Conservation (phyloP, 2,113 vertebrate genomes). For the Tylochromis polylepis region DNA sequence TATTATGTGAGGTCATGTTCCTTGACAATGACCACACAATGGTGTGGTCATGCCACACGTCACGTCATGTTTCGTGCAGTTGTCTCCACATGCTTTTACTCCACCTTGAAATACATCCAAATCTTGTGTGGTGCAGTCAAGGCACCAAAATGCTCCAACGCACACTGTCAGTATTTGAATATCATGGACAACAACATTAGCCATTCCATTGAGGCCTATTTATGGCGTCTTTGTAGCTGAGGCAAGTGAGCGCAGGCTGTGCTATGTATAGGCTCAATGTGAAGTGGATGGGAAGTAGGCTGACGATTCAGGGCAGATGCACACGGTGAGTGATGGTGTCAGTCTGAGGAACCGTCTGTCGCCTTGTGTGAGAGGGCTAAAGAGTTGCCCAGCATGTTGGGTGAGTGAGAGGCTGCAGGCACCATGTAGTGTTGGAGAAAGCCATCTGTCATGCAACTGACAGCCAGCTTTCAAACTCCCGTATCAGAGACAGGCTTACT, state of each 20-base stretch:
- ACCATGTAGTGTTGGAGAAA: conserved; percentile 1
- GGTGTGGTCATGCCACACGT: conserved; percentile 31
- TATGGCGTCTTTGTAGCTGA: conserved; percentile 45
- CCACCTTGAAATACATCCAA: neutral
- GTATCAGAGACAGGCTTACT: neutral
- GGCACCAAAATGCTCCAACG: neutral
- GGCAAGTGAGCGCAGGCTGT: conserved; percentile 13
- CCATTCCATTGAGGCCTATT: conserved; percentile 30
- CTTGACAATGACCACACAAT: neutral
- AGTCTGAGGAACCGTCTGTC: conserved; percentile 49
- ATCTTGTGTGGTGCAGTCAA: neutral
- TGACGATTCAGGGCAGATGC: conserved; percentile 61
- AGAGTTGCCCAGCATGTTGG: conserved; percentile 32
- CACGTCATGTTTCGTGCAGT: neutral
- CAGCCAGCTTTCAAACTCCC: conserved; percentile 22
- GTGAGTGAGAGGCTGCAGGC: conserved; percentile 4
- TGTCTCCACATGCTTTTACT: neutral
- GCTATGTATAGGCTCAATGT: conserved; percentile 48
- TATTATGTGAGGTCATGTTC: conserved; percentile 18
- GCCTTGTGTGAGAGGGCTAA: conserved; percentile 20
- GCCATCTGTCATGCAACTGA: conserved; percentile 48
- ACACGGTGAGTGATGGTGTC: conserved; percentile 36
- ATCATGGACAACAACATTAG: conserved; percentile 34
- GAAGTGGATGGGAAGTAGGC: conserved; percentile 38
- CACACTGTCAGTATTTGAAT: conserved; percentile 22